Conservation (phyloP, 2,113 vertebrate species). For the Chelonoidis abingdonii region DNA sequence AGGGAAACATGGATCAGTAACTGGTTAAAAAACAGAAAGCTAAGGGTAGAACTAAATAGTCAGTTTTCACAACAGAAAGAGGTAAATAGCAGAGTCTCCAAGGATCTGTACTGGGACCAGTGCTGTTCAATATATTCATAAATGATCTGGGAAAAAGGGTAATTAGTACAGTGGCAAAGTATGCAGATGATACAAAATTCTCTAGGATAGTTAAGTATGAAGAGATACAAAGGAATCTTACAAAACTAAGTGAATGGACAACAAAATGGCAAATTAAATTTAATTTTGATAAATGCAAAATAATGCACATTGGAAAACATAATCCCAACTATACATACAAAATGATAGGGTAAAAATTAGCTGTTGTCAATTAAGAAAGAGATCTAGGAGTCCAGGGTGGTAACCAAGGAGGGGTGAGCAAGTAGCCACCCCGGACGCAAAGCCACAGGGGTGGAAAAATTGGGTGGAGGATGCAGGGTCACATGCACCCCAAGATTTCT, state of each 20-base stretch:
- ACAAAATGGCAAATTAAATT: not conserved
- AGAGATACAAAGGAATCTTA: not conserved
- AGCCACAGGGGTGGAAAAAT: accelerated
- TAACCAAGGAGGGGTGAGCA: not conserved
- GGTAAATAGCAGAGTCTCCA: too few species aligned
- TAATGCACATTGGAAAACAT: not conserved
- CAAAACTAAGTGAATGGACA: not conserved
- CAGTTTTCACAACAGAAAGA: not conserved
- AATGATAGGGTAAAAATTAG: not conserved
- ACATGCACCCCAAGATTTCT: not conserved
- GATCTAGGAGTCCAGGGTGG: not conserved
- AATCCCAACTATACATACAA: too few species aligned
- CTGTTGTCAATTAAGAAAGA: not conserved
- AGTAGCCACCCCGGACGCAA: too few species aligned
- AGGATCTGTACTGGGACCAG: not conserved
- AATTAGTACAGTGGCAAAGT: not conserved
- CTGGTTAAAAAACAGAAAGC: not conserved
- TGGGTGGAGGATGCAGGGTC: not conserved
- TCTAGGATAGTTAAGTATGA: not conserved
- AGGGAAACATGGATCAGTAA: not conserved
- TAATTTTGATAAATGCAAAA: not conserved
- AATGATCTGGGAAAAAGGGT: not conserved
- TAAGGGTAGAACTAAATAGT: not conserved
- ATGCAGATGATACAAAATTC: not conserved
- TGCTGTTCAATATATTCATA: not conserved